Evolutionary conservation across 2,888 invertebrate species (phyloP), one percentile per base, ranked within the genome.

Genomic region (Philopedon plagiatum): DNA sequence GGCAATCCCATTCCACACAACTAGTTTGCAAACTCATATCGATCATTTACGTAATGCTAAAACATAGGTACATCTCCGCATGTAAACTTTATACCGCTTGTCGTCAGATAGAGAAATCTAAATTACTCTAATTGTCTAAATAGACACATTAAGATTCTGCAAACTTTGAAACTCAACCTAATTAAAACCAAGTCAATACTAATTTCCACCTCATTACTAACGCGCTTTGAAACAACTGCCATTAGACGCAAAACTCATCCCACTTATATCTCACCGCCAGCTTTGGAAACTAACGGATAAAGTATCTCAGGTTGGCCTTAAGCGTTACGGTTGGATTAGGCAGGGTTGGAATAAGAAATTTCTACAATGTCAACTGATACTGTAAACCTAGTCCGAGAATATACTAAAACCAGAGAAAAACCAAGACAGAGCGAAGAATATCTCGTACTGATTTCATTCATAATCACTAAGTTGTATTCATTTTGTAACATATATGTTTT

Each of bases 181-280:
- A 74, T 74, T 74, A 70, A 71, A 74, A 71, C 74, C 63, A 67
- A 67, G 74, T 74, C 74, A 74, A 74, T 74, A 74, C 70, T 74
- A 71, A 74, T 74, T 74, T 71, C 67, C 66, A 74, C 66, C 62
- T 74, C 74, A 74, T 74, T 74, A 74, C 63, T 57, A 57, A 44
- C 19, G 18, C 46, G 44, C 65, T 69, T 56, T 69, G 65, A 58
- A 73, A 73, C 67, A 66, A 74, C 67, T 71, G 63, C 74, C 74
- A 71, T 74, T 71, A 74, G 34, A 37, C 5, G 51, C 73, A 65
- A 71, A 74, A 71, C 66, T 67, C 46, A 46, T 64, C 18, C 71
- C 63, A 66, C 73, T 65, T 73, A 69, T 73, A 73, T 73, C 62
- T 65, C 29, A 37, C 63, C 63, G 68, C 70, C 49, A 64, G 65